Conservation (phyloP, 2,797 vertebrate genomes). For the Enteromius afrohamiltoni region DNA sequence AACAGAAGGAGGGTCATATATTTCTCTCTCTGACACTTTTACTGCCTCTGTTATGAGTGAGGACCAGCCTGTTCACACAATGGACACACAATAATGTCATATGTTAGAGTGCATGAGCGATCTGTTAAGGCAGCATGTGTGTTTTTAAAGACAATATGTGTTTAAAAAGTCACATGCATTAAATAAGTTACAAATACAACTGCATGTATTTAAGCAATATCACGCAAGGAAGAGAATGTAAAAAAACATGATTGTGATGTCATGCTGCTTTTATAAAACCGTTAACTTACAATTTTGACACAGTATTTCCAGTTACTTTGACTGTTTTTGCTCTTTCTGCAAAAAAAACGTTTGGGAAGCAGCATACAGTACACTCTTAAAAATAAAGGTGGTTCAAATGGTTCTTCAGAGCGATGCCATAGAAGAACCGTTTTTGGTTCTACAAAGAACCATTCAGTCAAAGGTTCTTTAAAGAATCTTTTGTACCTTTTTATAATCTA, state of each 20-base stretch:
- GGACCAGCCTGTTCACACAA: slow-evolving; percentile 50
- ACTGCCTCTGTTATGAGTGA: slow-evolving; percentile 47
- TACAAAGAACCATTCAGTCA: no score
- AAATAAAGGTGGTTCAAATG: no score
- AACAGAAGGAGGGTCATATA: slow-evolving; percentile 54
- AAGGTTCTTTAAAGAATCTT: no score
- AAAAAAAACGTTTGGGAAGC: no score
- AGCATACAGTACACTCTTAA: no score
- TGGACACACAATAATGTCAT: slow-evolving; percentile 51
- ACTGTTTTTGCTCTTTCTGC: no score
- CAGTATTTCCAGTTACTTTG: neutral
- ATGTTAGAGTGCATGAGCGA: slow-evolving; percentile 47
- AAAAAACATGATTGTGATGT: neutral
- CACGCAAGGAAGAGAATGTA: neutral
- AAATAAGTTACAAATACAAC: slow-evolving; percentile 43
- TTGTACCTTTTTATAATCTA: no score
- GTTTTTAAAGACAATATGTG: slow-evolving; percentile 17
- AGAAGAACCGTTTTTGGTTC: no score
- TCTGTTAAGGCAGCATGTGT: slow-evolving; percentile 37
- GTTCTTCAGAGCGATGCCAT: no score
- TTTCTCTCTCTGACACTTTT: slow-evolving; percentile 58
- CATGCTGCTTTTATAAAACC: neutral
- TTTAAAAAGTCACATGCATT: slow-evolving; percentile 36
- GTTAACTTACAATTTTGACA: neutral
- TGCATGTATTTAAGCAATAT: neutral